Conservation (phyloP, 2,888 invertebrate genomes). For the Branchellion lobata region DNA sequence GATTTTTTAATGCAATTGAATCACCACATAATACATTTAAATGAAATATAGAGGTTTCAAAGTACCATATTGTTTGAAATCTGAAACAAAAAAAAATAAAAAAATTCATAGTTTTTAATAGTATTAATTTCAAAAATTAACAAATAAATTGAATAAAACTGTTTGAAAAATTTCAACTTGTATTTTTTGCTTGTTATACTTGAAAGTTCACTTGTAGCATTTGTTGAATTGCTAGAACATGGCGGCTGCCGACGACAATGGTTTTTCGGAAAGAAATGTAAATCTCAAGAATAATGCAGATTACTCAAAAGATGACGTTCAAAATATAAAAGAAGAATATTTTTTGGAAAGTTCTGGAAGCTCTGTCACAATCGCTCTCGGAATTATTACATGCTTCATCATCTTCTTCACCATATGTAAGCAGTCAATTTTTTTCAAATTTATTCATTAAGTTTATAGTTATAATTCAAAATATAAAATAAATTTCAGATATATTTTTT, state of each 20-base stretch:
- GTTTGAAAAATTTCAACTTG: too few species aligned
- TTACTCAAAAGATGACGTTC: background rate
- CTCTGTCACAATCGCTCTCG: background rate
- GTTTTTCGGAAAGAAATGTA: slow-evolving; percentile 6
- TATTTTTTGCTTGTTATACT: too few species aligned
- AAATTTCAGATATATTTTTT: slow-evolving; percentile 37
- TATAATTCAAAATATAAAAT: background rate
- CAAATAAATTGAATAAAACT: too few species aligned
- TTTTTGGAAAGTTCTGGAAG: background rate
- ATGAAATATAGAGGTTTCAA: too few species aligned
- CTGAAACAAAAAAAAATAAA: too few species aligned
- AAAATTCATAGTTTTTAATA: too few species aligned
- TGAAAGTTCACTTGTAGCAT: too few species aligned
- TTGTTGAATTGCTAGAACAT: too few species aligned
- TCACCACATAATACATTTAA: too few species aligned
- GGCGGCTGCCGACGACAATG: background rate
- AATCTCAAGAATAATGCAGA: background rate
- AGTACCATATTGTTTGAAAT: too few species aligned
- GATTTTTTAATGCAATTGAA: too few species aligned
- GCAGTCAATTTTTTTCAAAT: background rate
- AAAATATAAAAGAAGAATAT: background rate
- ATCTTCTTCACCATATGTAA: slow-evolving; percentile 34
- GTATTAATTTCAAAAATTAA: too few species aligned
- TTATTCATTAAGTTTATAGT: background rate
- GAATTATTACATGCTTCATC: slow-evolving; percentile 2